Evolutionary conservation across 1,140 invertebrate genomes (phyloP).

Genomic region (Halictus rubicundus): DNA sequence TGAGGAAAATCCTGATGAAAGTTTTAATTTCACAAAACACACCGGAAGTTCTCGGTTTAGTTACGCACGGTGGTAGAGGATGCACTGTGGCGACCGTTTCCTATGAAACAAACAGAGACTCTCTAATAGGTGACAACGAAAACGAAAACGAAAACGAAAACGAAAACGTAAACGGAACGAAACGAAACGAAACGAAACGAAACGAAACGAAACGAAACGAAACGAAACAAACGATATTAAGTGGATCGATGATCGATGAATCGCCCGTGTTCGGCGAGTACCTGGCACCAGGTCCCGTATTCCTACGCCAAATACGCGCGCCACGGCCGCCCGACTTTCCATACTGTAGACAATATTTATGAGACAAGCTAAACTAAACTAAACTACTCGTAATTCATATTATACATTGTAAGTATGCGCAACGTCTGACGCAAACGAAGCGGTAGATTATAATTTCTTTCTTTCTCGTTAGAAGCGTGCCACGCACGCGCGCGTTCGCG

Average conservation of each 20-base stretch:
- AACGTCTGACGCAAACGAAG: slow-evolving; percentile 59
- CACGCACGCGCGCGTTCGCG: slow-evolving; percentile 16
- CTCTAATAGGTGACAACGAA: no score
- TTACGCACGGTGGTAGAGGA: no score
- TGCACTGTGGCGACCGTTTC: no score
- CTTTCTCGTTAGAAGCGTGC: slow-evolving; percentile 4
- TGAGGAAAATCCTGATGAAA: no score
- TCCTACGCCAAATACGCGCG: slow-evolving; percentile 77
- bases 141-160: no score
- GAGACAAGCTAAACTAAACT: slow-evolving; percentile 76
- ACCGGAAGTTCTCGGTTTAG: no score
- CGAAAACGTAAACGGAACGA: no score
- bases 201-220: no score
- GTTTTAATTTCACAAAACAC: no score
- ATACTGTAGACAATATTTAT: slow-evolving; percentile 81
- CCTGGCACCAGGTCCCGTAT: slow-evolving; percentile 74
- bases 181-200: no score
- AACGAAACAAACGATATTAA: background rate
- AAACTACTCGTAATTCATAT: slow-evolving; percentile 63
- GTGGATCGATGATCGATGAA: background rate
- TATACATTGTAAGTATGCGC: slow-evolving; percentile 64
- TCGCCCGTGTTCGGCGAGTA: slow-evolving; percentile 63
- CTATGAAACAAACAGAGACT: no score
- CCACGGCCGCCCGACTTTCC: slow-evolving; percentile 77
- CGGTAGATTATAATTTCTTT: slow-evolving; percentile 59